These are phyloP conservation scores for Tenthredo mesomela DNA, from an alignment of 2,888 invertebrate species.

Conservation along the genomic window DNA sequence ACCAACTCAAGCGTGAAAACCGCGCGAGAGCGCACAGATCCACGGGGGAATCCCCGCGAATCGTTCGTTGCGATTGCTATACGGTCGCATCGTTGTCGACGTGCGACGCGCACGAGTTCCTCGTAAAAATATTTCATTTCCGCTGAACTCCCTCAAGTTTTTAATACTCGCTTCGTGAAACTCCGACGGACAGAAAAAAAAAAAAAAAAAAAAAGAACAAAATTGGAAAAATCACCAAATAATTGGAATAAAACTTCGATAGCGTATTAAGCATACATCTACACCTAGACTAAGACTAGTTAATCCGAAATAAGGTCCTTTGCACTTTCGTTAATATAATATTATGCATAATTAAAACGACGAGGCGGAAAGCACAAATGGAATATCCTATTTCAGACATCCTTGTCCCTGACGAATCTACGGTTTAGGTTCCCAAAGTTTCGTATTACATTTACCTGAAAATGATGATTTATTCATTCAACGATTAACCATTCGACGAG, in stretches of 20 bases:
- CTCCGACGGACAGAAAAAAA: not conserved
- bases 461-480: not conserved
- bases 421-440: not conserved
- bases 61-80: slow-evolving; percentile 31
- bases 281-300: not conserved
- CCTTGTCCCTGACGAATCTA: not conserved
- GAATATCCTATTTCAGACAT: slow-evolving; percentile 26
- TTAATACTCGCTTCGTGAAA: slow-evolving; percentile 13
- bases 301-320: not conserved
- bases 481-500: not conserved
- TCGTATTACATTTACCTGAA: not conserved
- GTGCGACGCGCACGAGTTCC: slow-evolving; percentile 37
- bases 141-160: slow-evolving; percentile 18
- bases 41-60: slow-evolving; percentile 28
- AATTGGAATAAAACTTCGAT: not conserved
- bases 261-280: not conserved
- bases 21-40: slow-evolving; percentile 19
- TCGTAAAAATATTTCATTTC: slow-evolving; percentile 48
- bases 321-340: not conserved
- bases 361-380: not conserved
- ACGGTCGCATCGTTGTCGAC: not conserved
- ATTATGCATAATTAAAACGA: slow-evolving; percentile 12
- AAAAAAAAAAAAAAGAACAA: not conserved
- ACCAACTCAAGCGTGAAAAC: slow-evolving; percentile 33
- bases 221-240: not conserved